A percentile compares a stretch with the other conserved stretches of the same genome.
Conservation (phyloP, 1,140 invertebrate genomes). For the Diachasma alloeum region DNA sequence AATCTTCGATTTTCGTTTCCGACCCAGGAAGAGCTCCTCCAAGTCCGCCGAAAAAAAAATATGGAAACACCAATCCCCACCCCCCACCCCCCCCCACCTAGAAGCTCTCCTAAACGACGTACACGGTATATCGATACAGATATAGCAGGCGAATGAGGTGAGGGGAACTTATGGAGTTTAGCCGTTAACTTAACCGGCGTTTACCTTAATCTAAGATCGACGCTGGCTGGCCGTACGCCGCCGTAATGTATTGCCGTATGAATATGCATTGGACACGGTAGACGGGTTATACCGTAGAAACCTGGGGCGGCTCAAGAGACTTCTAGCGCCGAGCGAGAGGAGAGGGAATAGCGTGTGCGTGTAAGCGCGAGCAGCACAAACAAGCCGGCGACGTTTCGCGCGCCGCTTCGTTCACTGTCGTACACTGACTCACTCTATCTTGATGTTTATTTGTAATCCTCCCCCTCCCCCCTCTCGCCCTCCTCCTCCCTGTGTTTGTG, state of each 20-base stretch:
- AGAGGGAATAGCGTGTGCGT: constrained; percentile 7
- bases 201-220: constrained; percentile 68
- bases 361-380: constrained; percentile 33
- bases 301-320: neutral
- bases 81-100: too few species aligned
- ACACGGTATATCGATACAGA: constrained; percentile 12
- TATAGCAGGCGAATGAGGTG: constrained; percentile 43
- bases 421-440: constrained; percentile 2
- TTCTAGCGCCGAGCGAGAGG: neutral
- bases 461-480: neutral
- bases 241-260: constrained; percentile 64
- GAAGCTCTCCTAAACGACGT: neutral
- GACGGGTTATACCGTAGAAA: constrained; percentile 37
- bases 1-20: neutral
- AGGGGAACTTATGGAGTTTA: constrained; percentile 57
- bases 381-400: constrained; percentile 10
- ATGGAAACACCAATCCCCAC: too few species aligned
- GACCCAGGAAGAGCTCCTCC: neutral
- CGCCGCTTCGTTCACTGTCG: neutral
- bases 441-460: neutral
- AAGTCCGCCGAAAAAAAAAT: neutral
- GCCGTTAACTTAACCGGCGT: constrained; percentile 68
- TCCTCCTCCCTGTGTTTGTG: neutral
- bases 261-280: constrained; percentile 65
- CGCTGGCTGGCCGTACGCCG: constrained; percentile 43